These are phyloP conservation scores for Pelodytes ibericus DNA, from an alignment of 2,797 vertebrate genomes.

Conservation along the genomic window DNA sequence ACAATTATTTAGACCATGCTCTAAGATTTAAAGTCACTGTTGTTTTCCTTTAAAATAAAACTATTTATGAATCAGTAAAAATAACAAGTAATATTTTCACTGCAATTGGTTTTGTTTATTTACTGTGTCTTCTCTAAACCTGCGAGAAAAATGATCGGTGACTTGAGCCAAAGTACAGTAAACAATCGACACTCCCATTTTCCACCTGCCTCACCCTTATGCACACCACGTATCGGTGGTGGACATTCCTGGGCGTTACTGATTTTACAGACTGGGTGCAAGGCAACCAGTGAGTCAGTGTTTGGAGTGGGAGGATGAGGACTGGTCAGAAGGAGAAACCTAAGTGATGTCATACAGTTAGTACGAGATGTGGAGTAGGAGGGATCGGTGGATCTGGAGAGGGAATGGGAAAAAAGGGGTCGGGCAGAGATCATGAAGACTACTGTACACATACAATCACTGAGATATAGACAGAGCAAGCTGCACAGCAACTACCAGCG, in stretches of 20 bases:
- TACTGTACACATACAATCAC: slow-evolving; percentile 6
- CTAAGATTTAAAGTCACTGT: too few species aligned
- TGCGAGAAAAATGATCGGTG: too few species aligned
- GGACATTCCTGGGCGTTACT: slow-evolving; percentile 7
- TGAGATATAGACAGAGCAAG: background rate
- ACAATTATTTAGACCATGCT: too few species aligned
- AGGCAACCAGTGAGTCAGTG: slow-evolving; percentile 27
- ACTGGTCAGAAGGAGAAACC: background rate
- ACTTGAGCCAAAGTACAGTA: too few species aligned
- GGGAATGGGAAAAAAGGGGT: slow-evolving; percentile 28
- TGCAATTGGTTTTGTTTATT: too few species aligned
- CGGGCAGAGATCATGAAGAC: slow-evolving; percentile 44
- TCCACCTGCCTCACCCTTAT: slow-evolving; percentile 2
- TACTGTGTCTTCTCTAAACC: too few species aligned
- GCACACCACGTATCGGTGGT: background rate
- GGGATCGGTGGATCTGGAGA: slow-evolving; percentile 7
- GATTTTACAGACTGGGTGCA: background rate
- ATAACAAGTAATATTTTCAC: too few species aligned
- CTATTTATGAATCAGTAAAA: too few species aligned
- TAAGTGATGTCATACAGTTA: slow-evolving; percentile 14
- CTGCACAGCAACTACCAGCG: slow-evolving; percentile 9
- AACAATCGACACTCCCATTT: background rate
- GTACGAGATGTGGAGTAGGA: slow-evolving; percentile 15
- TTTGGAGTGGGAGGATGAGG: slow-evolving; percentile 32
- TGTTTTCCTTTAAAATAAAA: too few species aligned